These are phyloP conservation scores for Oncorhynchus gorbuscha DNA, from an alignment of 2,113 vertebrate species.

Conservation along the genomic window DNA sequence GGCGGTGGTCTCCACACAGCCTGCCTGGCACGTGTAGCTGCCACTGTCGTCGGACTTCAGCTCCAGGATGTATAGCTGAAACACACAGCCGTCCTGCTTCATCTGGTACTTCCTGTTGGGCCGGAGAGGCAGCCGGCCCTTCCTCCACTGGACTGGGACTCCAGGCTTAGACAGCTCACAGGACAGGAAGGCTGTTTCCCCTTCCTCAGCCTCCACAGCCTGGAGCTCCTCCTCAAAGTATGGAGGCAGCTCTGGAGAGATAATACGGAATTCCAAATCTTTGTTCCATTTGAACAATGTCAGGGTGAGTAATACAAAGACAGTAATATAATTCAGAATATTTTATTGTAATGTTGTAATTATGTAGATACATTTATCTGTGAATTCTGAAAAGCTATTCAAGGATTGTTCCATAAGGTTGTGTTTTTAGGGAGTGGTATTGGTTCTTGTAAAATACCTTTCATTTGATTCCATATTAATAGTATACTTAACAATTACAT, in stretches of 20 bases:
- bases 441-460: too few relatives aligned
- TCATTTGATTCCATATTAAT: too few relatives aligned
- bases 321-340: too few relatives aligned
- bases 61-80: slow-evolving; percentile 42
- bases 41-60: slow-evolving; percentile 62
- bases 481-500: too few relatives aligned
- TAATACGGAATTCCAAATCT: neutral
- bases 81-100: slow-evolving; percentile 62
- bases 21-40: slow-evolving; percentile 53
- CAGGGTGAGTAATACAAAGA: too few relatives aligned
- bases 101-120: slow-evolving; percentile 59
- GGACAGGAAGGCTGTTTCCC: slow-evolving; percentile 20
- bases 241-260: slow-evolving; percentile 41
- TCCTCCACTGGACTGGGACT: slow-evolving; percentile 62
- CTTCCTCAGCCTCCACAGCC: slow-evolving; percentile 46
- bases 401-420: too few relatives aligned
- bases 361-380: too few relatives aligned
- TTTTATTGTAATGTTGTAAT: too few relatives aligned
- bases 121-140: slow-evolving; percentile 60
- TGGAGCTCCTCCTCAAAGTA: slow-evolving; percentile 48
- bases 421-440: too few relatives aligned
- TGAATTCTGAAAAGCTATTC: too few relatives aligned
- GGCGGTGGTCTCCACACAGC: slow-evolving; percentile 42
- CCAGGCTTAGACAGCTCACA: slow-evolving; percentile 66
- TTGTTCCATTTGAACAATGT: too few relatives aligned